Evolutionary conservation across 1,140 invertebrate genomes (phyloP).

Genomic region (Bombus waltoni): DNA sequence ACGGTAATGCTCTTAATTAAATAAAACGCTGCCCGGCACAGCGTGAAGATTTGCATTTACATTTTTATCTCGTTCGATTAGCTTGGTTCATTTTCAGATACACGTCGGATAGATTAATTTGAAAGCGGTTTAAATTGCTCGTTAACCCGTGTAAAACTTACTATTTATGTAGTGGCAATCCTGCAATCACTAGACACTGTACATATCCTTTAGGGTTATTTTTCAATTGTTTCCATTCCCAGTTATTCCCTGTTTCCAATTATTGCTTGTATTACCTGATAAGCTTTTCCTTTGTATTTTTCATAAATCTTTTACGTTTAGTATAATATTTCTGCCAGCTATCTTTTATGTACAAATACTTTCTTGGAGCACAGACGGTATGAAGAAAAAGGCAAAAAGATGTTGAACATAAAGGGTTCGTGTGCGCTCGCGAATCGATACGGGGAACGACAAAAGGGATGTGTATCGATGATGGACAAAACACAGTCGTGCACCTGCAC

Average conservation of each 20-base stretch:
- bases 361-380: no score
- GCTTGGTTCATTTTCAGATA: conserved; percentile 16
- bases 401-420: neutral
- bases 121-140: conserved; percentile 23
- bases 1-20: conserved; percentile 43
- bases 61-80: conserved; percentile 38
- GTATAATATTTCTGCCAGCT: neutral
- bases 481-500: conserved; percentile 59
- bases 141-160: conserved; percentile 29
- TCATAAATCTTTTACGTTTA: no score
- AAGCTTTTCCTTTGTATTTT: no score
- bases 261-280: no score
- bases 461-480: conserved; percentile 53
- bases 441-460: conserved; percentile 52
- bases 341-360: neutral
- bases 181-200: neutral
- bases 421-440: conserved; percentile 39
- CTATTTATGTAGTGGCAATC: neutral
- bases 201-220: neutral
- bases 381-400: neutral
- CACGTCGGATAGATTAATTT: conserved; percentile 28
- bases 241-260: neutral
- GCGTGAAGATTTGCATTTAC: conserved; percentile 37
- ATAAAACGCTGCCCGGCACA: conserved; percentile 22
- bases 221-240: no score